phyloP scores from a whole-genome alignment of 2,113 vertebrate genomes.

The Cyprinus carpio region DNA sequence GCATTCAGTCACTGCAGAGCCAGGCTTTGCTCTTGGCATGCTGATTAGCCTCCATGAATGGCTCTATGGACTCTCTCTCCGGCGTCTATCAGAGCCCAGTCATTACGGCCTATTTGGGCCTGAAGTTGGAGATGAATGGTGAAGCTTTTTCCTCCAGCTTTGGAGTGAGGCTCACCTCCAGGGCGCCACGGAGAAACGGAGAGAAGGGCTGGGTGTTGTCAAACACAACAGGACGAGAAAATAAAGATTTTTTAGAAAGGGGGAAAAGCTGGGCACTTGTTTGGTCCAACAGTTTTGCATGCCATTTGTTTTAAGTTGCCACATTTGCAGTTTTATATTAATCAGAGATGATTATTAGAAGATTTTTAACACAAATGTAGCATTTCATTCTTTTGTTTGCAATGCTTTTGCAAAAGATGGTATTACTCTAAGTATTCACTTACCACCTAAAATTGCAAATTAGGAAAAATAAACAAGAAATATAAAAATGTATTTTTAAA shows the following conservation, averaged over 20 bases:
- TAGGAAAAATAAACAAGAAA: no score
- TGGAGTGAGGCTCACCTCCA: slow-evolving; percentile 56
- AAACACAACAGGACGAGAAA: background rate
- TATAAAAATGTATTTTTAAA: no score
- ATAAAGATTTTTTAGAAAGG: background rate
- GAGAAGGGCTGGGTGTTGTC: slow-evolving; percentile 10
- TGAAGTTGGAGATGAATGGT: slow-evolving; percentile 72
- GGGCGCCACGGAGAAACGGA: background rate
- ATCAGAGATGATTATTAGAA: background rate
- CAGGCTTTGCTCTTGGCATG: slow-evolving; percentile 80
- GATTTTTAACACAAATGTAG: background rate
- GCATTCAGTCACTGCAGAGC: slow-evolving; percentile 82
- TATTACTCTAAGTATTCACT: no score
- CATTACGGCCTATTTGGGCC: slow-evolving; percentile 76
- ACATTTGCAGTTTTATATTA: background rate
- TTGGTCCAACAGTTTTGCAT: background rate
- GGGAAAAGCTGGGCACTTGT: background rate
- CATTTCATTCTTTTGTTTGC: no score
- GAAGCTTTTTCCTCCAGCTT: slow-evolving; percentile 64
- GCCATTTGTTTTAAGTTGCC: background rate
- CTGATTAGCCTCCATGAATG: slow-evolving; percentile 83
- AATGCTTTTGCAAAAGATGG: no score
- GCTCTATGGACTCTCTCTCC: slow-evolving; percentile 77
- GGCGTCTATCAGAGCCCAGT: slow-evolving; percentile 73
- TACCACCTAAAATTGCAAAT: no score